Conservation (phyloP, 2,888 invertebrate genomes). For the Caenorhabditis sp. region DNA sequence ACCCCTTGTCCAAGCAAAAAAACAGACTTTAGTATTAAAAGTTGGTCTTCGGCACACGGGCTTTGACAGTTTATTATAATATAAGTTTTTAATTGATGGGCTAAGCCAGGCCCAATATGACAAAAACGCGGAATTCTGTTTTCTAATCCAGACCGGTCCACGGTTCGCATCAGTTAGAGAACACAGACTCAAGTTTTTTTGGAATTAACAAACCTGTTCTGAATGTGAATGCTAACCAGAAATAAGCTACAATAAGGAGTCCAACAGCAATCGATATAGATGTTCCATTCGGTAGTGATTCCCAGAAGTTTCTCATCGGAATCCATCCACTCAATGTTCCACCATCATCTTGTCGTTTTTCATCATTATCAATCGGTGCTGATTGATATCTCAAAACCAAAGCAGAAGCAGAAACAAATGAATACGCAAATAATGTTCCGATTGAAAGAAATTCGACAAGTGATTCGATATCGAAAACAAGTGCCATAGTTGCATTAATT, state of each 20-base stretch:
- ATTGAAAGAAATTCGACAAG: slow-evolving; percentile 71
- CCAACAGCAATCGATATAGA: slow-evolving; percentile 39
- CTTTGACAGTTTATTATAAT: too few relatives aligned
- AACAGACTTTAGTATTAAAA: too few relatives aligned
- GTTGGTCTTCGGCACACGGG: too few relatives aligned
- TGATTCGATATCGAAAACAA: slow-evolving; percentile 50
- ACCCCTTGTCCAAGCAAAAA: too few relatives aligned
- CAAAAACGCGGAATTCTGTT: too few relatives aligned
- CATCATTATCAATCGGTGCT: slow-evolving; percentile 44
- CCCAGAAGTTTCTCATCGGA: slow-evolving; percentile 40
- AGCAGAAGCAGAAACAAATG: slow-evolving; percentile 63
- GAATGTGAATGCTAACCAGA: slow-evolving; percentile 38
- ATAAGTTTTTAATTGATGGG: too few relatives aligned
- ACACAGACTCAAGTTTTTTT: neutral
- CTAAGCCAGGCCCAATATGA: too few relatives aligned
- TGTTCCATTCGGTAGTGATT: slow-evolving; percentile 21
- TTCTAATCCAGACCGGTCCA: too few relatives aligned
- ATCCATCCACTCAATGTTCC: slow-evolving; percentile 44
- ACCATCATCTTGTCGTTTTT: slow-evolving; percentile 37
- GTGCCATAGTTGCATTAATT: slow-evolving; percentile 41
- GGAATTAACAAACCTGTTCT: slow-evolving; percentile 14
- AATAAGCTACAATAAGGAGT: slow-evolving; percentile 24
- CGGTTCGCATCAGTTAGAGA: too few relatives aligned
- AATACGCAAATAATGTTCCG: slow-evolving; percentile 54
- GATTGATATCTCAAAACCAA: slow-evolving; percentile 67